Evolutionary conservation across 2,888 invertebrate species (phyloP).

Genomic region (Odontocerum albicorne): DNA sequence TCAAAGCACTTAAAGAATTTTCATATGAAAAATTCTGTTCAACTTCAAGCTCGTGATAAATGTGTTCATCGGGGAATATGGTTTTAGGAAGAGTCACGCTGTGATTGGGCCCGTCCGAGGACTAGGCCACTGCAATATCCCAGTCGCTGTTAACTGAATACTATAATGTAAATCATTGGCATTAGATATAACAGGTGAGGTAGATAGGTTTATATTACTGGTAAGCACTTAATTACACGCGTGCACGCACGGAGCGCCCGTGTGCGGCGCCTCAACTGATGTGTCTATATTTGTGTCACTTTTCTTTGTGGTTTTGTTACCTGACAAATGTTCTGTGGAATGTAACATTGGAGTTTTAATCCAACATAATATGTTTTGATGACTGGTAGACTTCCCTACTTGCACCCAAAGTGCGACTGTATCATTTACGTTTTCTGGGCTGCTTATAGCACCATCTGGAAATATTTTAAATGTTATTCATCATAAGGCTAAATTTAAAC

Average conservation of each 20-base stretch:
- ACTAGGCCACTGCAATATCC: not conserved
- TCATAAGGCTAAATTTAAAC: too few relatives aligned
- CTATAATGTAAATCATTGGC: slow-evolving; percentile 25
- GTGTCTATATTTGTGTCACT: not conserved
- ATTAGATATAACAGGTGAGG: slow-evolving; percentile 26
- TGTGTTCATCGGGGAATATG: not conserved
- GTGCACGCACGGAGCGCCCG: slow-evolving; percentile 1
- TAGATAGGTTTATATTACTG: slow-evolving; percentile 22
- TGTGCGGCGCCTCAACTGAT: not conserved
- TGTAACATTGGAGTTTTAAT: slow-evolving; percentile 5
- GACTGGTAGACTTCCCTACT: not conserved
- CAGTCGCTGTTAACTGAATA: slow-evolving; percentile 1
- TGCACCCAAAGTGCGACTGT: not conserved
- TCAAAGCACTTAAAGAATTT: too few relatives aligned
- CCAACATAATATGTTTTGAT: not conserved
- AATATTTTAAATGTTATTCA: too few relatives aligned
- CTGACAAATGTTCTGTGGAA: slow-evolving; percentile 12
- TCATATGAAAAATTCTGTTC: too few relatives aligned
- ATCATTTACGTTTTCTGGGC: not conserved
- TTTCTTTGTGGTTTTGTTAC: not conserved
- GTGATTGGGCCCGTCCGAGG: not conserved
- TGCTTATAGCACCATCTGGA: too few relatives aligned
- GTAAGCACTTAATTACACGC: slow-evolving; percentile 8
- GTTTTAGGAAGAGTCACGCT: slow-evolving; percentile 1
- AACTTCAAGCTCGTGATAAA: not conserved